Percentiles rank a stretch among this genome's conserved stretches.
Evolutionary conservation across 2,113 vertebrate genomes (phyloP).

Genomic region (Orycteropus afer): DNA sequence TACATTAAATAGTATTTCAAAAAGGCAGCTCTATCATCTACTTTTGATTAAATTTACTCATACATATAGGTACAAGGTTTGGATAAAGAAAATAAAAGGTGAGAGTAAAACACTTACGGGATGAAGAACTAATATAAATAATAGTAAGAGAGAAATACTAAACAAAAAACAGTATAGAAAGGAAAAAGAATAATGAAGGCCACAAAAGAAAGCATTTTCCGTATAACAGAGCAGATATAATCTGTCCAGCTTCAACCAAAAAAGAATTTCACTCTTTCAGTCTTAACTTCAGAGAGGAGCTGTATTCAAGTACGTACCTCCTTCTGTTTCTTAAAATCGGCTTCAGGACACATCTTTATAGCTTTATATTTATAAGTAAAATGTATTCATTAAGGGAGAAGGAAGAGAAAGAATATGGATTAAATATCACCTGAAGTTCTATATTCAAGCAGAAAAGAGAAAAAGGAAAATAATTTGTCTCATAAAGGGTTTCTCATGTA

Average conservation of each 20-base stretch:
- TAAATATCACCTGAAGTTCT: not conserved
- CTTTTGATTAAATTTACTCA: slow-evolving; percentile 1
- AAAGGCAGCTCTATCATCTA: not conserved
- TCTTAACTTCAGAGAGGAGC: not conserved
- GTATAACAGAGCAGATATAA: not conserved
- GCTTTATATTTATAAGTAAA: slow-evolving; percentile 19
- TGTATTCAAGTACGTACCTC: not conserved
- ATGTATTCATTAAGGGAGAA: not conserved
- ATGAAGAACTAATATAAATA: not conserved
- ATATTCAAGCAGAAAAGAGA: not conserved
- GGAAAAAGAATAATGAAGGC: not conserved
- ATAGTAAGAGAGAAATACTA: not conserved
- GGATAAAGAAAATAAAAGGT: not conserved
- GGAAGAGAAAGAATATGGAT: not conserved
- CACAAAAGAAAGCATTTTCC: not conserved
- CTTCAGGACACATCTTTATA: not conserved
- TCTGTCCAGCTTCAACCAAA: not conserved
- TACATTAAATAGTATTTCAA: slow-evolving; percentile 7
- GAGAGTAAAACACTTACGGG: not conserved
- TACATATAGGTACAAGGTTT: not conserved
- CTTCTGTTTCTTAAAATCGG: slow-evolving; percentile 9
- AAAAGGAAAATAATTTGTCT: not conserved
- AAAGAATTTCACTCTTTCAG: not conserved
- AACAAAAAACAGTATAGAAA: not conserved
- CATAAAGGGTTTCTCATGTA: not conserved